Percentiles rank a stretch among this genome's conserved stretches.
Conservation (phyloP, 2,113 vertebrate species). For the Oceanites oceanicus region DNA sequence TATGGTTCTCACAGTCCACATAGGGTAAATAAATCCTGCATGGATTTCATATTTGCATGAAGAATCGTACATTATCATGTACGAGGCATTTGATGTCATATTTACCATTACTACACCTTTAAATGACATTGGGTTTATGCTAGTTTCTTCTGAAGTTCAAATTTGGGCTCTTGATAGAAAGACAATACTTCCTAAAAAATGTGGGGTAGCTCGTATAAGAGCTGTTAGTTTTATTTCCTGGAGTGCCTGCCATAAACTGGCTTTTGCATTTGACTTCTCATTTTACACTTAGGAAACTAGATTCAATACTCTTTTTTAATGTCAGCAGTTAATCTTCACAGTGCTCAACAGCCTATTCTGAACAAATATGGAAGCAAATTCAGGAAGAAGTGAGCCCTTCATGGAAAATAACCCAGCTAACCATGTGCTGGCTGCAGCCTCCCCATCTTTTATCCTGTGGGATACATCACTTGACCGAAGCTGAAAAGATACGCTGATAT, state of each 20-base stretch:
- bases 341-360: not conserved
- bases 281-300: not conserved
- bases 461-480: not conserved
- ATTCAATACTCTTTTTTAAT: not conserved
- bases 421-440: not conserved
- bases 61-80: not conserved
- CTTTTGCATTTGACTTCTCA: not conserved
- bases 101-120: not conserved
- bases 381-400: not conserved
- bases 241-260: not conserved
- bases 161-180: not conserved
- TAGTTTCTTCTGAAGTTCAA: not conserved
- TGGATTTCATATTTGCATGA: not conserved
- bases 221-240: not conserved
- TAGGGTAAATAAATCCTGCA: not conserved
- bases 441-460: not conserved
- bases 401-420: not conserved
- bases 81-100: not conserved
- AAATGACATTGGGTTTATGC: not conserved
- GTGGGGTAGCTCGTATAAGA: not conserved
- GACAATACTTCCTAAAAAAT: not conserved
- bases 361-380: not conserved
- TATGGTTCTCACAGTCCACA: not conserved
- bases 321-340: not conserved
- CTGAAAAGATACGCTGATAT: slow-evolving; percentile 1